Conservation (phyloP, 2,888 invertebrate genomes). For the Cephus spinipes region DNA sequence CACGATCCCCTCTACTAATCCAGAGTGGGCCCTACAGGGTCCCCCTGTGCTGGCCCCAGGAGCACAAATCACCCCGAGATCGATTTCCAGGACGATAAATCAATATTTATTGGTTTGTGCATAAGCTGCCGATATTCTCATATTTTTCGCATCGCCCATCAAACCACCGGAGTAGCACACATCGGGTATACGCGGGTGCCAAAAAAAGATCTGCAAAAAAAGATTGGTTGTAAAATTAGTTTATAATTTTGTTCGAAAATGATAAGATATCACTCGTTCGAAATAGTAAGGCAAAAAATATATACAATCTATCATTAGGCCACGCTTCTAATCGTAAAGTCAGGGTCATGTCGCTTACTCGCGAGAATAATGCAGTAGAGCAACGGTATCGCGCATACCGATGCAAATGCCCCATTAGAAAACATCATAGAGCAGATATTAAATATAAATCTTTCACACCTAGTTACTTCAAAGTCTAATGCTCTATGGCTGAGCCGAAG, state of each 20-base stretch:
- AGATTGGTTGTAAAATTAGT: neutral
- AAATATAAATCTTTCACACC: constrained; percentile 15
- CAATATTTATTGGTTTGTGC: constrained; percentile 58
- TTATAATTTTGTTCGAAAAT: neutral
- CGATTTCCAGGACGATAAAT: constrained; percentile 63
- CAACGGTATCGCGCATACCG: constrained; percentile 22
- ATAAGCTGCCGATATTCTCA: constrained; percentile 27
- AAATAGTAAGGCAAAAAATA: neutral
- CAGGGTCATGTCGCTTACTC: neutral
- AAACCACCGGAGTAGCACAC: neutral
- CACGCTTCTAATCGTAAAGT: neutral
- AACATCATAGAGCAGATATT: constrained; percentile 14
- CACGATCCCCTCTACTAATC: constrained; percentile 19
- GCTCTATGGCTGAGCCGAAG: neutral
- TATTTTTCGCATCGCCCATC: neutral
- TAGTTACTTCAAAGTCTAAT: neutral
- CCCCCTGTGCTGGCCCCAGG: constrained; percentile 29
- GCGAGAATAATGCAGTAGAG: constrained; percentile 8
- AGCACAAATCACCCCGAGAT: constrained; percentile 60
- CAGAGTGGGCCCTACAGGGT: constrained; percentile 36
- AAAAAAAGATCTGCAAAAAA: neutral
- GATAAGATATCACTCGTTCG: neutral
- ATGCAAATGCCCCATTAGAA: constrained; percentile 21
- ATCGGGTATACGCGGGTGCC: neutral
- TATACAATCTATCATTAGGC: neutral